Conservation (phyloP, 2,113 vertebrate genomes). For the Sinocyclocheilus maitianheensis region DNA sequence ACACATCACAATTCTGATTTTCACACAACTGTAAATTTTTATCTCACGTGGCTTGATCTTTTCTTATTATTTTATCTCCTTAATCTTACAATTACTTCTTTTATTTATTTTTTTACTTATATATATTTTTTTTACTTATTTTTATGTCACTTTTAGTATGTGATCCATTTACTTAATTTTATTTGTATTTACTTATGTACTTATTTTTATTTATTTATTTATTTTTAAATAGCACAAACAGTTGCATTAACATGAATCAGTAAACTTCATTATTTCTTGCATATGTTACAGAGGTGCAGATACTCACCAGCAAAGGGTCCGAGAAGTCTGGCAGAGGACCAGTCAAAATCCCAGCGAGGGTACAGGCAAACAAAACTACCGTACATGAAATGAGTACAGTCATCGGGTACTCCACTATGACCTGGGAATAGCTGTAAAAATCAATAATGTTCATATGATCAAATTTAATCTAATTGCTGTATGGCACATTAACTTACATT, state of each 20-base stretch:
- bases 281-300: neutral
- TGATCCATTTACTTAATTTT: neutral
- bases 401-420: constrained; percentile 86
- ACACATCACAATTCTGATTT: too few relatives aligned
- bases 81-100: neutral
- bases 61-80: too few relatives aligned
- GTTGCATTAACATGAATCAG: neutral
- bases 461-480: neutral
- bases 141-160: neutral
- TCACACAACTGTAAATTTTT: too few relatives aligned
- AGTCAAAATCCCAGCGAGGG: constrained; percentile 84
- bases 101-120: too few relatives aligned
- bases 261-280: neutral
- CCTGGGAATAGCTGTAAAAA: constrained; percentile 84
- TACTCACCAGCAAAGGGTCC: constrained; percentile 87
- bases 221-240: neutral
- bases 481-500: neutral
- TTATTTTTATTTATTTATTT: too few relatives aligned
- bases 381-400: constrained; percentile 80
- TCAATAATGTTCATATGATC: neutral
- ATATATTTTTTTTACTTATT: neutral
- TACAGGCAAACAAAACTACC: constrained; percentile 78
- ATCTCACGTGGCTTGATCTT: too few relatives aligned
- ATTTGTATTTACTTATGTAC: neutral
- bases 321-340: constrained; percentile 90